Base-by-base conservation (phyloP, 2,113 vertebrate genomes). In the Gobiocypris rarus region DNA sequence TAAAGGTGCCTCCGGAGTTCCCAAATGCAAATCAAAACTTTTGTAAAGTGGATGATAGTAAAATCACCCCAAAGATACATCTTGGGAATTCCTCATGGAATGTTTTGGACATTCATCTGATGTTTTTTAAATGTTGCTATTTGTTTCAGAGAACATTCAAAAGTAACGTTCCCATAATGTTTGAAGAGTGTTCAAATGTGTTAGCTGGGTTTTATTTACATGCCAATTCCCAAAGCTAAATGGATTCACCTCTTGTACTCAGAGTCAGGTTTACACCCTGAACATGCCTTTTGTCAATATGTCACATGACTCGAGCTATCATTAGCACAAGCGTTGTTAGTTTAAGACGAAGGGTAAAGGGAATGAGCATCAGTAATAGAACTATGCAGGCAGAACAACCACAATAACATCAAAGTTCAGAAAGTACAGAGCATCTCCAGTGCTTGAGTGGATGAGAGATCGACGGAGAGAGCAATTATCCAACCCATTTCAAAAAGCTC, bases 11-110 rank as follows among this genome's bases (percentile, higher is more conserved):
- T 11, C 83, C 83, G 4, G 65, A 78, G 5, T 63, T 41, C 34
- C 83, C 86, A 15, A 82, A 82, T 9, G 50, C 50, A 43, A 84
- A 43, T 19, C 84, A 19, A 3, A 85, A 82, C 52, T 87, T 85
- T 59, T 87, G 86, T 83, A 85, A 52, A 78, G 17, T 87, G 56
- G 79, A 87, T 65, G 74, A 78, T 9, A 85, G 28, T 11, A 31
- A 81, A 43, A 82, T 87, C 74, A 84, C 86, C 13, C 74, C 74
- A 13, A 70, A 78, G 17, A 54, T 73, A 26, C 43, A 31, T 31
- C 28, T 31, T 31, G n/a, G n/a, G n/a, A n/a, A n/a, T n/a, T n/a
- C n/a, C n/a, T 31, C 28, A 31, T 31, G 28, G 28, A 31, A 31
- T 31, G 28, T 31, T 31, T 31, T 31, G 28, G 28, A 31, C 28